Base-by-base conservation (phyloP, 2,113 vertebrate genomes). In the Isichthys henryi region DNA sequence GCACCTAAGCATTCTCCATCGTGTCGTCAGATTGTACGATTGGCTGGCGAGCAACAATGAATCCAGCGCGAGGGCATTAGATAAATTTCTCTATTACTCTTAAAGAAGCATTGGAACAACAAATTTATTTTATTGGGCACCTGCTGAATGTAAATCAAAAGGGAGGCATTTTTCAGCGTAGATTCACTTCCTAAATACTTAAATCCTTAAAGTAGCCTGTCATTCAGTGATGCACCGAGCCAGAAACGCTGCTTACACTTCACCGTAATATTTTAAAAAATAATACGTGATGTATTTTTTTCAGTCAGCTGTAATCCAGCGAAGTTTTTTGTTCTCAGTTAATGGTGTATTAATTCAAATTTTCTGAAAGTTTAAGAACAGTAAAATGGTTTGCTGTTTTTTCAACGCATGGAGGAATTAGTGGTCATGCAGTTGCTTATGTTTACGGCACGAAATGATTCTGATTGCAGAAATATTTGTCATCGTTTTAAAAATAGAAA, bases 11-110 rank as follows among this genome's bases (percentile, higher is more conserved):
- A 96, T 96, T 96, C 96, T 97, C 96, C 95, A 90, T 94, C 96
- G 94, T 97, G 97, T 97, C 97, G 97, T 98, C 97, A 96, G 96
- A 96, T 93, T 94, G 96, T 91, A 96, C 92, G 97, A 99, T 99
- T 99, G 98, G 98, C 96, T 98, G 96, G 94, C 95, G 94, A 95
- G 95, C 96, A 96, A 98, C 97, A 97, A 98, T 97, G 97, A 97
- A 97, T 97, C 96, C 97, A 94, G 95, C 96, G 96, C 97, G 97
- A 96, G 96, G 96, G 96, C 96, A 94, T 95, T 96, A 96, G 95
- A 96, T 93, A 93, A 95, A 96, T 93, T 93, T 95, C 95, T 95
- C 94, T 93, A 95, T 97, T 96, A 96, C 96, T 95, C 92, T 93
- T 94, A 93, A 91, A 92, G 94, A 93, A 93, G 91, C 62, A 90